phyloP scores from a whole-genome alignment of 2,888 invertebrate species.

The Rotaria sp. region DNA sequence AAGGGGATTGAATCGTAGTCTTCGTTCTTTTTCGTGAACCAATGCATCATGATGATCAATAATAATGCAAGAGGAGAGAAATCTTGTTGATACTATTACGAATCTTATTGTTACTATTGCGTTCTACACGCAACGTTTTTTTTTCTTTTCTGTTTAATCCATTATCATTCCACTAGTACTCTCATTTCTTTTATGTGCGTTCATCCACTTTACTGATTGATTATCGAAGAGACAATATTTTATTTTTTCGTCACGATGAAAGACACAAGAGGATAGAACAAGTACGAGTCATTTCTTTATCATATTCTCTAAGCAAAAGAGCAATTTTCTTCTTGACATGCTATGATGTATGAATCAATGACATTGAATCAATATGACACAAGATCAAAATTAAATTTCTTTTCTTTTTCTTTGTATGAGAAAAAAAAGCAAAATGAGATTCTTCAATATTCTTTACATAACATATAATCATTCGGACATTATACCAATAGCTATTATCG shows the following conservation, averaged over 20 bases:
- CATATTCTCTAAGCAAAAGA: neutral
- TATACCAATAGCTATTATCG: too few species aligned
- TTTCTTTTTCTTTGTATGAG: neutral
- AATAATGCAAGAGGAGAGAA: neutral
- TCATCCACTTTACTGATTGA: slow-evolving; percentile 13
- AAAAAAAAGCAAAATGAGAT: neutral
- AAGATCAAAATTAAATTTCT: neutral
- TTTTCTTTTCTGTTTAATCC: neutral
- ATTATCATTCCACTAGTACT: neutral
- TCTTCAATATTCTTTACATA: too few species aligned
- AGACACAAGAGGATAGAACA: neutral
- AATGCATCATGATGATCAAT: neutral
- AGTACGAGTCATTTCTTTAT: neutral
- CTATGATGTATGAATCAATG: neutral
- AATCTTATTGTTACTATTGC: neutral
- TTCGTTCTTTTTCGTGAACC: neutral
- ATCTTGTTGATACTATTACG: neutral
- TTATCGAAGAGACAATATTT: slow-evolving; percentile 2
- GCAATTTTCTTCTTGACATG: slow-evolving; percentile 8
- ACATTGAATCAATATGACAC: slow-evolving; percentile 1
- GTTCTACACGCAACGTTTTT: neutral
- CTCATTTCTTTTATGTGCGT: neutral
- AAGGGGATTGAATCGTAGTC: neutral
- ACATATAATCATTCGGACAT: too few species aligned
- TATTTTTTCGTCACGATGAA: neutral